Evolutionary conservation across 2,113 vertebrate species (phyloP), one percentile per base, ranked within the genome.

Genomic region (Sisor rabdophorus): DNA sequence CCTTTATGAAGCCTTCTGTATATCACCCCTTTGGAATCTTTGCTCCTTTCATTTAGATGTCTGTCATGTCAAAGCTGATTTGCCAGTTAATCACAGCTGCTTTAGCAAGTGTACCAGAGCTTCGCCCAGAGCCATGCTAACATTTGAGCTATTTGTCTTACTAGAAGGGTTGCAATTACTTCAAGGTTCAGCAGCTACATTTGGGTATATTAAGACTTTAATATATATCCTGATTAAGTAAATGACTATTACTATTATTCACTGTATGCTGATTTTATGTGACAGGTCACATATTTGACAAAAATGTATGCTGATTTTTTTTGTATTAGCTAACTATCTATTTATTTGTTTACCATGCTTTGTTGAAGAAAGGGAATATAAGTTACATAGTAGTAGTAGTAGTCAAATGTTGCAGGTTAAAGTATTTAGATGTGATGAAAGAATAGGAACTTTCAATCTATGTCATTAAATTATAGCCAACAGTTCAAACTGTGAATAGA

Each of bases 61-160:
- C 59, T 47, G 47, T 59, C 71, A 59, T 26, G 15, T 54, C 16
- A 47, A 73, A 50, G 54, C 71, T 19, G 54, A 72, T 71, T 32
- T 32, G 40, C 52, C 50, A 54, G 16, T 55, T 16, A 71, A 71
- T 72, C 54, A 56, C 70, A 44, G 0, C 20, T 40, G 54, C 53
- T 40, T 11, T 56, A 53, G 11, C 30, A 71, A 56, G n/a, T 56
- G 52, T 10, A 15, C 52, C 9, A 28, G 19, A n/a, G 50, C 50
- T 55, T 47, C 4, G 12, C 53, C 28, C 20, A 40, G 36, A 24
- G 63, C 63, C 36, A 65, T 9, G 20, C 6, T 56, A 28, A 16
- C 7, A 24, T 40, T 56, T 40, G 30, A 24, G 52, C 22, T 56
- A 56, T 48, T 22, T 26, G n/a, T 48, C 40, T 67, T 24, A 47